A percentile compares a stretch with the other conserved stretches of the same genome.
These are phyloP conservation scores for Osmoderma eremita DNA, from an alignment of 2,888 invertebrate genomes.

Conservation along the genomic window DNA sequence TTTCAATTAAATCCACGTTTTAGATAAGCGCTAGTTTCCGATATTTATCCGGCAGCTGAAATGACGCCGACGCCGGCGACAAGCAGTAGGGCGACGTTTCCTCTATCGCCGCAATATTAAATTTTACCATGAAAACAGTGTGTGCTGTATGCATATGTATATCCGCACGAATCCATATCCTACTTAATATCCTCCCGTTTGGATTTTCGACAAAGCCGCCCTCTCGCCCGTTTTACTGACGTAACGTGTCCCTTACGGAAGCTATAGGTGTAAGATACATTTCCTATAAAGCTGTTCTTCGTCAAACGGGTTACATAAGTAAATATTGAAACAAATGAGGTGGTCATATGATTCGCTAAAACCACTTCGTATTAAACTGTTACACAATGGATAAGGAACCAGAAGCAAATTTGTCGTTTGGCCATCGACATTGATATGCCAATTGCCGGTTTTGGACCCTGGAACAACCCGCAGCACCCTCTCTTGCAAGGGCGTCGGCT, in stretches of 20 bases:
- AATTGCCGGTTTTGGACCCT: too few species aligned
- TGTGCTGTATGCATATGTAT: slow-evolving; percentile 42
- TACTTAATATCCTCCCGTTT: slow-evolving; percentile 46
- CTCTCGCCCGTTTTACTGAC: slow-evolving; percentile 33
- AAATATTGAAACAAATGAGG: neutral
- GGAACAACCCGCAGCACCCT: too few species aligned
- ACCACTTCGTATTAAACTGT: too few species aligned
- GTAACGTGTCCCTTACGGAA: slow-evolving; percentile 28
- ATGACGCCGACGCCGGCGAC: neutral
- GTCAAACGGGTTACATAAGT: slow-evolving; percentile 6
- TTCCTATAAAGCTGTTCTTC: slow-evolving; percentile 7
- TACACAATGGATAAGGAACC: too few species aligned
- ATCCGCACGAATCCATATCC: slow-evolving; percentile 44
- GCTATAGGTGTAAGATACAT: slow-evolving; percentile 12
- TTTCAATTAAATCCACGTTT: slow-evolving; percentile 42
- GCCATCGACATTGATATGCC: too few species aligned
- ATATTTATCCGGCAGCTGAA: slow-evolving; percentile 16
- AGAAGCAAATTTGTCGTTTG: too few species aligned
- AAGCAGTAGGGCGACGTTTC: neutral
- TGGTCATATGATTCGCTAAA: too few species aligned
- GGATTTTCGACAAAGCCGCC: slow-evolving; percentile 39
- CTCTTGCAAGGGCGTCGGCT: too few species aligned
- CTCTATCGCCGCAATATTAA: slow-evolving; percentile 38
- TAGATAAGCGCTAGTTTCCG: slow-evolving; percentile 39
- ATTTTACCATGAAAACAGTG: slow-evolving; percentile 44